Percentiles rank a stretch among this genome's conserved stretches.
These are phyloP conservation scores for Invenusta paracnida DNA, from an alignment of 2,888 invertebrate genomes.

Conservation along the genomic window DNA sequence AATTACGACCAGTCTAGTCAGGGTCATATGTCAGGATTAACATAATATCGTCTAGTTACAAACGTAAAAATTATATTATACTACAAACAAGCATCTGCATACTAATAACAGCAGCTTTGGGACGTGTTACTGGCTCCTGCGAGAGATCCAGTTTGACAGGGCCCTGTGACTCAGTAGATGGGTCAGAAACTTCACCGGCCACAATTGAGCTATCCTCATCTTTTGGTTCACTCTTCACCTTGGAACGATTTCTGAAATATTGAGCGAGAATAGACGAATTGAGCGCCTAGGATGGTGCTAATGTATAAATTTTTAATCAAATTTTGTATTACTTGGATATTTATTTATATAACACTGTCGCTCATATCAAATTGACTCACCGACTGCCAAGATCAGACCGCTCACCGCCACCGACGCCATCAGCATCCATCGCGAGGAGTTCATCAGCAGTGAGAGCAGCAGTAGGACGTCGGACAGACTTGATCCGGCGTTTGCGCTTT, in stretches of 20 bases:
- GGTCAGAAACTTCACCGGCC: background rate
- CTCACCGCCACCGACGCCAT: background rate
- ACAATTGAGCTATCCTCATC: background rate
- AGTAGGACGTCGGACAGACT: constrained; percentile 69
- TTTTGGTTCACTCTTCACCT: background rate
- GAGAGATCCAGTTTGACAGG: background rate
- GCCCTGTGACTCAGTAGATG: background rate
- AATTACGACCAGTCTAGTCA: background rate
- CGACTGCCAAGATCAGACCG: constrained; percentile 7
- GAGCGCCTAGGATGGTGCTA: too few species aligned
- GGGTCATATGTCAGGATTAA: too few species aligned
- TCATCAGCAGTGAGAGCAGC: constrained; percentile 73
- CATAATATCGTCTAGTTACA: too few species aligned
- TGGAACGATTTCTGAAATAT: background rate
- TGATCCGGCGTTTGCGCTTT: constrained; percentile 70
- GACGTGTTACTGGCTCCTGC: too few species aligned
- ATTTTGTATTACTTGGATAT: too few species aligned
- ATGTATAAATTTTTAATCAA: too few species aligned
- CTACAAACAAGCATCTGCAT: background rate
- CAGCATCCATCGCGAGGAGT: constrained; percentile 62
- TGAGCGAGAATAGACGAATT: too few species aligned
- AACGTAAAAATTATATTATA: too few species aligned
- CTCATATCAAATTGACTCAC: background rate
- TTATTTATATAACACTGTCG: too few species aligned
- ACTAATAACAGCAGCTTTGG: background rate